Conservation (phyloP, 2,113 vertebrate genomes). For the Elanus axillaris region DNA sequence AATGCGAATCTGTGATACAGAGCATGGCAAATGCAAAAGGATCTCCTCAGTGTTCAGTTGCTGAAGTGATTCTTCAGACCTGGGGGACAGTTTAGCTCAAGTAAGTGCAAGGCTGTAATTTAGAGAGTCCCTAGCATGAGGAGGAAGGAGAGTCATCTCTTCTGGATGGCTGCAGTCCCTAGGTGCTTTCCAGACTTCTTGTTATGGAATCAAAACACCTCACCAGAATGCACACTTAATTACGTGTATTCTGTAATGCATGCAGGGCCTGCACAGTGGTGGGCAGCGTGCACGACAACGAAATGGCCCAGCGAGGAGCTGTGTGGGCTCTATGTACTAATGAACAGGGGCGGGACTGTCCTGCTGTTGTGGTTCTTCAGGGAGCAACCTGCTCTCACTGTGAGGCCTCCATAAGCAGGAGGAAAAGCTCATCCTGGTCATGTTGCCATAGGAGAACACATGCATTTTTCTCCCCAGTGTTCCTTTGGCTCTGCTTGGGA, state of each 20-base stretch:
- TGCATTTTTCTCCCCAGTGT: neutral
- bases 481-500: neutral
- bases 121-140: neutral
- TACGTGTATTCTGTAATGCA: rapidly evolving
- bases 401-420: neutral
- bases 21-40: neutral
- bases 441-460: neutral
- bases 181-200: neutral
- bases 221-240: neutral
- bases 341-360: neutral
- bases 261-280: neutral
- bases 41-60: neutral
- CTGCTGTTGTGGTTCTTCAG: neutral
- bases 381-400: neutral
- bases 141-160: neutral
- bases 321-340: rapidly evolving
- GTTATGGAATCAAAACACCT: rapidly evolving
- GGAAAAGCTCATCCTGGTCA: neutral
- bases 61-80: neutral
- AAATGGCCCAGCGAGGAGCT: neutral
- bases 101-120: neutral
- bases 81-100: neutral
- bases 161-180: neutral
- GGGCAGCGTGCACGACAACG: rapidly evolving
- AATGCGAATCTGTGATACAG: rapidly evolving